Evolutionary conservation across 2,113 vertebrate genomes (phyloP).

Genomic region (Otolemur garnettii): DNA sequence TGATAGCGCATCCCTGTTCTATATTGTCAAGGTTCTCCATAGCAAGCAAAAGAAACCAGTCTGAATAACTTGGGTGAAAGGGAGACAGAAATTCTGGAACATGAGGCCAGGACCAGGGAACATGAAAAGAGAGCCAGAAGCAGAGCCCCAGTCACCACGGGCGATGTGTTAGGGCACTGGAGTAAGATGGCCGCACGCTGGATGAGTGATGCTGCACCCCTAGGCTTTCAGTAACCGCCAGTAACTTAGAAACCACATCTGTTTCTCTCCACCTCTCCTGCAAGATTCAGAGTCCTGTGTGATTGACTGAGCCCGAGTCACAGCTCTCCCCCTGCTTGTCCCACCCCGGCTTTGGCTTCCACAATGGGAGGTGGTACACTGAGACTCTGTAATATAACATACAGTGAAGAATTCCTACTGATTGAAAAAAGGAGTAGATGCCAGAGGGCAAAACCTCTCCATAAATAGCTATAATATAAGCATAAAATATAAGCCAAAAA

Average conservation of each 20-base stretch:
- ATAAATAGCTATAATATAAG: background rate
- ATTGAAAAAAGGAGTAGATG: background rate
- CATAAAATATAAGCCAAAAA: no score
- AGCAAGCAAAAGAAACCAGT: background rate
- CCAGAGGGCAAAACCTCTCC: background rate
- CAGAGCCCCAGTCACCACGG: background rate
- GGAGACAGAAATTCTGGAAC: background rate
- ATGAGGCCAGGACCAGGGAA: background rate
- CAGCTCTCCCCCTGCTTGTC: background rate
- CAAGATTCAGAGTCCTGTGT: background rate
- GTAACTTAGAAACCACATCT: background rate
- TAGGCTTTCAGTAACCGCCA: constrained; percentile 33
- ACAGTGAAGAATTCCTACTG: background rate
- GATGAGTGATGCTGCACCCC: background rate
- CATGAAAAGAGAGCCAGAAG: background rate
- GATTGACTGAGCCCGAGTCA: background rate
- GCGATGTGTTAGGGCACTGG: background rate
- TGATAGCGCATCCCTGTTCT: no score
- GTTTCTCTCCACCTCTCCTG: constrained; percentile 21
- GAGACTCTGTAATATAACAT: background rate
- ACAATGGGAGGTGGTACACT: fast-evolving
- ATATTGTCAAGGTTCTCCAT: background rate
- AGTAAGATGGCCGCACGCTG: background rate
- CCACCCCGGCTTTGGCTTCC: background rate
- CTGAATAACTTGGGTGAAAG: background rate